Base-by-base conservation (phyloP, 1,140 invertebrate species). In the Asobara japonica region DNA sequence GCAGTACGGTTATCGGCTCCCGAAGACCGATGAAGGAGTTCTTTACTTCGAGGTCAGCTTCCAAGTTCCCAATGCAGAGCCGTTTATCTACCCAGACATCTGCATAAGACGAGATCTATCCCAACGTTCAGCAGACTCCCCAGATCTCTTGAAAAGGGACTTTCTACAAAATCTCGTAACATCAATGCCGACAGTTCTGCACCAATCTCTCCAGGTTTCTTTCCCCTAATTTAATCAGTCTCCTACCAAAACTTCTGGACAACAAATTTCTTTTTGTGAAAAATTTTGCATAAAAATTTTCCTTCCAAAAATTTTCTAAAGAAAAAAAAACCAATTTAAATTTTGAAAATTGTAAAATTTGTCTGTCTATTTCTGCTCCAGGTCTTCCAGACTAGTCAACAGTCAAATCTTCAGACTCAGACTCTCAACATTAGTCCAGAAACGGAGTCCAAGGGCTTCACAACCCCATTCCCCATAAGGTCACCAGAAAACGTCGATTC, bases 1-100 rank as follows among this genome's bases (percentile, higher is more conserved):
- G 65, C 27, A 86, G 85, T 81, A 86, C 70, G 84, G 84, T 8
- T 86, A 86, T 71, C 70, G 77, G 18, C 69, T 86, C 16, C 84
- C 85, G 30, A 79, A 84, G 65, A 74, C 61, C 18, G 72, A 78
- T 13, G 31, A 76, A 7, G 78, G 66, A 25, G 69, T 82, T 22
- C 70, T 81, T 22, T 86, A 80, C 72, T 82, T 78, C 51, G 68
- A 79, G 65, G 68, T 84, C 18, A 66, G 77, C 31, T 84, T 84
- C 64, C 62, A 73, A 4, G 62, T 74, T 11, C 36, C 29, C 13
- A 16, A 13, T 2, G 62, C 75, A 4, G 65, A 65, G 3, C 16
- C 70, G 65, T 81, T 79, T 5, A 71, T 48, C 29, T 84, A 84
- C 76, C 81, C 82, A 20, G 70, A 73, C 56, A 60, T 74, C n/a